Evolutionary conservation across 2,797 vertebrate genomes (phyloP), one percentile per base, ranked within the genome.

Genomic region (Apodemus agrarius): DNA sequence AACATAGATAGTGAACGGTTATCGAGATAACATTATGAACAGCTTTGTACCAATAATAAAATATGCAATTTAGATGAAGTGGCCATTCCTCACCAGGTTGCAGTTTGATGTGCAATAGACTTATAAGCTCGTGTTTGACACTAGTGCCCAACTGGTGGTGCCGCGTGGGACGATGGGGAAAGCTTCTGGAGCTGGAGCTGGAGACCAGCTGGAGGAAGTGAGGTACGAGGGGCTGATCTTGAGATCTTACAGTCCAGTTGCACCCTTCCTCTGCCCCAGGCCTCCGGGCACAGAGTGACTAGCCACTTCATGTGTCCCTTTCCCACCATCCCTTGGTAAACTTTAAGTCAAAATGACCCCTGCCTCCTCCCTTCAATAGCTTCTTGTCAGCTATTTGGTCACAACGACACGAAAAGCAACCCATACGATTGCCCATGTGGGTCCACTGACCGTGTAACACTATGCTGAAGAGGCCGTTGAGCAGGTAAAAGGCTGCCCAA

Each of bases 51-150:
- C 76, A 46, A 93, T 54, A 90, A 69, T 34, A 34, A 69, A 67
- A 61, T 49, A 34, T 22, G 88, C 40, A 19, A 79, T 79, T 85
- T 85, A 79, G 54, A 89, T 79, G 19, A 89, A 92, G 82, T 8
- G 67, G 16, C 22, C 40, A 49, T n/a, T 37, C 69, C 46, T 52
- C 49, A 79, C 6, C 1, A 6, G 43, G 3, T 10, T 63, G 3
- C 21, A 12, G 54, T 89, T 78, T 76, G 40, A 76, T 46, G 37
- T 40, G 12, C 11, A 61, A 17, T 17, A 8, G 2, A 19, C 69
- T 6, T 29, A 13, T 59, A 76, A 31, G 31, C 7, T 63, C 40
- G 8, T 11, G 7, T 61, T n/a, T 49, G 57, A 89, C 31, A 49
- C 40, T 17, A 22, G 40, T 61, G 21, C 40, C 37, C 57, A 78